phyloP scores from a whole-genome alignment of 2,113 vertebrate genomes.

The Nothocercus nigrocapillus region DNA sequence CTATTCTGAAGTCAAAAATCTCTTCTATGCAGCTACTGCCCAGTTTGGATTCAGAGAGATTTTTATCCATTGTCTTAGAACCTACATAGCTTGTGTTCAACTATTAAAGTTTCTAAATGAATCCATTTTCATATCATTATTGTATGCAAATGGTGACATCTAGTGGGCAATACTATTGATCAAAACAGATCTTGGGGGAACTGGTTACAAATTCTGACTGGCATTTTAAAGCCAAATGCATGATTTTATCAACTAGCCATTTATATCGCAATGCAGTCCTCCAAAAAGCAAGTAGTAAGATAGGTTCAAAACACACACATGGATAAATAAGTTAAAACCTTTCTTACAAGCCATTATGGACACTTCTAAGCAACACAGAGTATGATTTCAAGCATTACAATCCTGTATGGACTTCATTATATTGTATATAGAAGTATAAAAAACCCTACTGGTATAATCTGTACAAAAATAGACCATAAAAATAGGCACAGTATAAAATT shows the following conservation, averaged over 20 bases:
- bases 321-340: not conserved
- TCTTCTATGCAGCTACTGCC: not conserved
- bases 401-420: not conserved
- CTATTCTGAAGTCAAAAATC: not conserved
- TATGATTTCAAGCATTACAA: not conserved
- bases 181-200: not conserved
- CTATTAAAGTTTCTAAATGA: not conserved
- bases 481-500: not conserved
- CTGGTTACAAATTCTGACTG: not conserved
- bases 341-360: not conserved
- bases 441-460: not conserved
- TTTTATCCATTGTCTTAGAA: not conserved
- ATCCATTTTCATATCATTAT: not conserved
- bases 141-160: conserved; percentile 54
- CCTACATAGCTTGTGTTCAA: not conserved
- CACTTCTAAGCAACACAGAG: not conserved
- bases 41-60: not conserved
- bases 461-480: not conserved
- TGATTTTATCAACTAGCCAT: not conserved
- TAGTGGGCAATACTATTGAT: conserved; percentile 16
- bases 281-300: not conserved
- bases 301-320: not conserved
- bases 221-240: not conserved
- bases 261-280: not conserved
- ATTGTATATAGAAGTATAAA: not conserved